These are phyloP conservation scores for Tipula confusa DNA, from an alignment of 2,888 invertebrate genomes.

Conservation along the genomic window DNA sequence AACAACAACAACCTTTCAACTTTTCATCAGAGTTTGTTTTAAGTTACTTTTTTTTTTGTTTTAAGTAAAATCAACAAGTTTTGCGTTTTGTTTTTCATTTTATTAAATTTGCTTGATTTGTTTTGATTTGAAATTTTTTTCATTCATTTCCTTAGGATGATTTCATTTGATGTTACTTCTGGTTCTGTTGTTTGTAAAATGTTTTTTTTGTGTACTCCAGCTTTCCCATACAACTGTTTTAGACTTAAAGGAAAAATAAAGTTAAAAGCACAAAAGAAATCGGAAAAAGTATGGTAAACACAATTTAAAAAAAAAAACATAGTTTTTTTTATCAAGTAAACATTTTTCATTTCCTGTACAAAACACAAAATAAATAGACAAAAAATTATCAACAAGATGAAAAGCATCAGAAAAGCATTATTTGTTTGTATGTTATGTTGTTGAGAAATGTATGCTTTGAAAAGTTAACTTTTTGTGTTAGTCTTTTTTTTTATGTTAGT, in stretches of 20 bases:
- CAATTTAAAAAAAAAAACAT: too few species aligned
- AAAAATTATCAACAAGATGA: background rate
- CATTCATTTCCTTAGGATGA: background rate
- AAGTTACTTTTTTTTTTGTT: background rate
- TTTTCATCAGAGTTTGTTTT: background rate
- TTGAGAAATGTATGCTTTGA: background rate
- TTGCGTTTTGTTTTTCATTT: background rate
- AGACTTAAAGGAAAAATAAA: background rate
- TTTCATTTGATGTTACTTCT: background rate
- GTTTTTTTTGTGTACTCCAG: background rate
- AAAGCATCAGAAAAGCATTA: background rate
- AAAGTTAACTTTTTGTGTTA: background rate
- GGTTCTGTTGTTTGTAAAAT: background rate
- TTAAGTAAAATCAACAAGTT: constrained; percentile 6
- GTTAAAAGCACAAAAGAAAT: background rate
- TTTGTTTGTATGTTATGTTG: background rate
- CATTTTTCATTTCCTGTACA: background rate
- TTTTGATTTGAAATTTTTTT: background rate
- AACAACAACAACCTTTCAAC: background rate
- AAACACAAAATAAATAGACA: background rate
- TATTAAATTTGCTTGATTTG: background rate
- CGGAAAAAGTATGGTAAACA: background rate
- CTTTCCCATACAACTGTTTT: background rate
- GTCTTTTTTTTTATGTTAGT: background rate
- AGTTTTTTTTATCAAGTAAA: background rate